Evolutionary conservation across 2,888 invertebrate species (phyloP).

Genomic region (Andrena hattorfiana): DNA sequence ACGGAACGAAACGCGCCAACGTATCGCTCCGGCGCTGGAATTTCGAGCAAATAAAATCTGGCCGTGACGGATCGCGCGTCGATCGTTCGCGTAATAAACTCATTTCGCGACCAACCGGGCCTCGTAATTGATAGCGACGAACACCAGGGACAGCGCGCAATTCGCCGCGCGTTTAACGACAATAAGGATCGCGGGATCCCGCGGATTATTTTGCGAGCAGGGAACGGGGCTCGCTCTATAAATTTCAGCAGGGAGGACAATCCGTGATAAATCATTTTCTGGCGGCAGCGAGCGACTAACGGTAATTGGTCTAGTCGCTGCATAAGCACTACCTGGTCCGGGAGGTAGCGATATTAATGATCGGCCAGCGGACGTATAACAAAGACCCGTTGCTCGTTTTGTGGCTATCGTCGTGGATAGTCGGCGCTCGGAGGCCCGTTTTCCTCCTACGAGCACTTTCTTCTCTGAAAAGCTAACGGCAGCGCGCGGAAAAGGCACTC

Average conservation of each 20-base stretch:
- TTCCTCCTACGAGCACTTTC: constrained; percentile 65
- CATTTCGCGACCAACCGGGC: neutral
- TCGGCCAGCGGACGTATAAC: constrained; percentile 49
- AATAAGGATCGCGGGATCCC: constrained; percentile 13
- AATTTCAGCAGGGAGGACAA: constrained; percentile 58
- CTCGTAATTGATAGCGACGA: too few species aligned
- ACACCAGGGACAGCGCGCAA: constrained; percentile 4
- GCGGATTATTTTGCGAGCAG: constrained; percentile 47
- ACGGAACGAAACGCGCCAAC: neutral
- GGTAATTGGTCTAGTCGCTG: constrained; percentile 72
- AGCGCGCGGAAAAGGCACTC: constrained; percentile 15
- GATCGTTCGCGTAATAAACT: neutral
- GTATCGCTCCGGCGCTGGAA: constrained; percentile 32
- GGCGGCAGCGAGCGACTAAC: constrained; percentile 67
- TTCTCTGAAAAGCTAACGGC: constrained; percentile 46
- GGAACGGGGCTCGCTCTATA: constrained; percentile 59
- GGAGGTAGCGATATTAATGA: constrained; percentile 68
- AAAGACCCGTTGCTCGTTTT: constrained; percentile 61
- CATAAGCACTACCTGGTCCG: constrained; percentile 57
- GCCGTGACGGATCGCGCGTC: neutral
- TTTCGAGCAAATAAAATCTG: constrained; percentile 5
- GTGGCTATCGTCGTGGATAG: constrained; percentile 38
- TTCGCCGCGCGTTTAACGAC: constrained; percentile 23
- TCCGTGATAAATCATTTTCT: constrained; percentile 71
- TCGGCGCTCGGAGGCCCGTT: constrained; percentile 26